Conservation (phyloP, 2,797 vertebrate species). For the Acrocephalus scirpaceus region DNA sequence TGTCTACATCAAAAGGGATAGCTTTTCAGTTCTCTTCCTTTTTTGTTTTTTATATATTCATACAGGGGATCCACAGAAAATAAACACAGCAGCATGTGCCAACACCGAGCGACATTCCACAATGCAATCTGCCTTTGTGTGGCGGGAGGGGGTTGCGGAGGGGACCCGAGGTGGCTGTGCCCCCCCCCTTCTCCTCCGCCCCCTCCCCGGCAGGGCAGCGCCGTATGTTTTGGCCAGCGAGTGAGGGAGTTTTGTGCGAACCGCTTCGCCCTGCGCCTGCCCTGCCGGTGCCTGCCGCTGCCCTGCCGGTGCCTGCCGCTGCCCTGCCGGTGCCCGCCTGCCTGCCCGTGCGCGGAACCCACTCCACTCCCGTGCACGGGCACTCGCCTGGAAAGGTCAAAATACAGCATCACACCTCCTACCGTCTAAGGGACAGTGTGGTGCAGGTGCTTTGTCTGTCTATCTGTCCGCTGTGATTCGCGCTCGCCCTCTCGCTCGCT, state of each 20-base stretch:
- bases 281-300: not conserved
- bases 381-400: slow-evolving; percentile 86
- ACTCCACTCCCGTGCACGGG: slow-evolving; percentile 78
- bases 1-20: slow-evolving; percentile 69
- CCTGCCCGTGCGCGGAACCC: slow-evolving; percentile 64
- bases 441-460: slow-evolving; percentile 81
- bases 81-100: slow-evolving; percentile 86
- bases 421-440: slow-evolving; percentile 85
- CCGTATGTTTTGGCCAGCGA: slow-evolving; percentile 65
- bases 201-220: slow-evolving; percentile 15
- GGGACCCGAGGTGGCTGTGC: slow-evolving; percentile 27
- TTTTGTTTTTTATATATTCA: slow-evolving; percentile 70
- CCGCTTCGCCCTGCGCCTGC: not conserved
- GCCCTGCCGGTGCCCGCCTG: slow-evolving; percentile 68
- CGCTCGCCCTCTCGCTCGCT: slow-evolving; percentile 9
- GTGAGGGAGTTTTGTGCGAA: slow-evolving; percentile 25
- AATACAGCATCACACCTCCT: slow-evolving; percentile 86
- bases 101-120: slow-evolving; percentile 83
- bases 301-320: slow-evolving; percentile 49
- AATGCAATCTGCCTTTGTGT: slow-evolving; percentile 77
- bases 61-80: slow-evolving; percentile 88
- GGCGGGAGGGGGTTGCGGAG: slow-evolving; percentile 57
- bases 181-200: not conserved
- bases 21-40: slow-evolving; percentile 56
- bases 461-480: slow-evolving; percentile 36